phyloP scores from a whole-genome alignment of 2,113 vertebrate species.

The Platanista minor region DNA sequence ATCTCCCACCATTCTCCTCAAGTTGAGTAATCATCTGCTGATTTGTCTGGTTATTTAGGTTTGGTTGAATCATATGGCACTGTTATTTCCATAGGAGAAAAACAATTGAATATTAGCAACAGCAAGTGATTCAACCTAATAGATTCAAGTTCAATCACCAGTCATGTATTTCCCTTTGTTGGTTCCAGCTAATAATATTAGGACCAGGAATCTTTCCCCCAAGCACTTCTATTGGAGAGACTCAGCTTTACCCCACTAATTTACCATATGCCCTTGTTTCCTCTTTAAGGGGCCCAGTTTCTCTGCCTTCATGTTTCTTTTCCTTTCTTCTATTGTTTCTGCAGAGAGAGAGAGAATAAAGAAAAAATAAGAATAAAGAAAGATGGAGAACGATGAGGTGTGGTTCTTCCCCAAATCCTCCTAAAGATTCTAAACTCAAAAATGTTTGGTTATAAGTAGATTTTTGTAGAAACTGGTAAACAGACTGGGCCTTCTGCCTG shows the following conservation, averaged over 20 bases:
- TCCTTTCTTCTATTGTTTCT: background rate
- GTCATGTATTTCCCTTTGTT: background rate
- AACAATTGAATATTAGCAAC: background rate
- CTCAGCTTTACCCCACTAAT: background rate
- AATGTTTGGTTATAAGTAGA: background rate
- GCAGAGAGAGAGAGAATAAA: background rate
- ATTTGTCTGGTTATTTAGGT: background rate
- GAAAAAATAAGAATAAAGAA: background rate
- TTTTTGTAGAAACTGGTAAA: background rate
- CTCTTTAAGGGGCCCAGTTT: background rate
- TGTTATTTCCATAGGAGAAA: conserved; percentile 5
- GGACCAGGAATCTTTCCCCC: background rate
- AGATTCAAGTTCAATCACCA: background rate
- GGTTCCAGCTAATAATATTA: background rate
- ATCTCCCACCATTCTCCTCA: background rate
- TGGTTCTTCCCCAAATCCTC: background rate
- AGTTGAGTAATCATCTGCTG: background rate
- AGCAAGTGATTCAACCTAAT: background rate
- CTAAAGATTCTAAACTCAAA: background rate
- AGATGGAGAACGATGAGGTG: background rate
- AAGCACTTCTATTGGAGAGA: background rate
- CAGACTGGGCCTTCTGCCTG: background rate
- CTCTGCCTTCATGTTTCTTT: background rate
- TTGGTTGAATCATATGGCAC: background rate
- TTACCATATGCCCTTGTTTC: background rate